Conservation (phyloP, 1,140 invertebrate genomes). For the Proctacanthus coquilletti region DNA sequence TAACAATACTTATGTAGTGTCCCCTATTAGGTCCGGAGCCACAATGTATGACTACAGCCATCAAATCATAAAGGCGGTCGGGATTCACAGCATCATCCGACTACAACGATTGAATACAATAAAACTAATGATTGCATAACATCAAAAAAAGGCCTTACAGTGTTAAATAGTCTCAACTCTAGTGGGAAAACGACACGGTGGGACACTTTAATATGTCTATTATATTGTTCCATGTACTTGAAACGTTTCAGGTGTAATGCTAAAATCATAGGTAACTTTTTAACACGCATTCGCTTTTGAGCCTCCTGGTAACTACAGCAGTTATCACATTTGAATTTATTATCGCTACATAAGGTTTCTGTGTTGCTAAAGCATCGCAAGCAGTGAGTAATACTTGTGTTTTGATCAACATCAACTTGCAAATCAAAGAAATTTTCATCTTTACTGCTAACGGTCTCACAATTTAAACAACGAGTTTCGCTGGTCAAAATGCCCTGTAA, state of each 20-base stretch:
- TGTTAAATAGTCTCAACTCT: slow-evolving; percentile 94
- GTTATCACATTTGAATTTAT: slow-evolving; percentile 99
- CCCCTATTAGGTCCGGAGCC: slow-evolving; percentile 97
- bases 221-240: slow-evolving; percentile 98
- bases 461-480: slow-evolving; percentile 97
- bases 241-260: slow-evolving; percentile 97
- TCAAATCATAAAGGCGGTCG: slow-evolving; percentile 93
- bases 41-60: slow-evolving; percentile 98
- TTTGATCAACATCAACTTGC: slow-evolving; percentile 98
- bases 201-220: slow-evolving; percentile 96
- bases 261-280: slow-evolving; percentile 94
- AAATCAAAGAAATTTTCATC: slow-evolving; percentile 99
- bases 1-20: slow-evolving; percentile 99
- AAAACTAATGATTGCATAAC: background rate
- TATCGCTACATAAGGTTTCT: slow-evolving; percentile 97
- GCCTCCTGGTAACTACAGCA: slow-evolving; percentile 99
- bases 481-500: slow-evolving; percentile 83
- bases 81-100: slow-evolving; percentile 96
- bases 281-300: slow-evolving; percentile 92
- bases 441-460: slow-evolving; percentile 98
- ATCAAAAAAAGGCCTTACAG: slow-evolving; percentile 44
- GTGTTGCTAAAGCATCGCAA: slow-evolving; percentile 95
- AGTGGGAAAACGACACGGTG: slow-evolving; percentile 97
- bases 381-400: slow-evolving; percentile 98
- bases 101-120: slow-evolving; percentile 37